Evolutionary conservation across 2,888 invertebrate genomes (phyloP).

Genomic region (Lithophane ornitopus): DNA sequence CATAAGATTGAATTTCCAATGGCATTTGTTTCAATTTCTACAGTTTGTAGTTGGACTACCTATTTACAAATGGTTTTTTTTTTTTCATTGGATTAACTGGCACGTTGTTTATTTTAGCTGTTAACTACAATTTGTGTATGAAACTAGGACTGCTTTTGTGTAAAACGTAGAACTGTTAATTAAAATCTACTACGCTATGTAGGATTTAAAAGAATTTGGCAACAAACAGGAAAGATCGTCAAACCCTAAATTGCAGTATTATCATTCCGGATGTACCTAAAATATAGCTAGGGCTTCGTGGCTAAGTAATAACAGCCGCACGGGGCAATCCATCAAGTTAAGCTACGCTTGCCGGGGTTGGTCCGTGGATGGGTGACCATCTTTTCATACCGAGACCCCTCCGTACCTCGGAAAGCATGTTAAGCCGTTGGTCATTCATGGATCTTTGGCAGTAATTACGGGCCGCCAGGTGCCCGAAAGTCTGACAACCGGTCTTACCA

Average conservation of each 20-base stretch:
- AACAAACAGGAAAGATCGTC: not conserved
- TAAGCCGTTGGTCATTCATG: no score
- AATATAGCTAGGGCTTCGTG: not conserved
- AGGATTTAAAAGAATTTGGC: conserved; percentile 23
- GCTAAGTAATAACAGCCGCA: no score
- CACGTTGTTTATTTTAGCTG: conserved; percentile 56
- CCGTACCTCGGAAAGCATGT: no score
- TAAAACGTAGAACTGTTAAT: conserved; percentile 38
- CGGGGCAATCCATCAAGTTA: no score
- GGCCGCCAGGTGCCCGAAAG: no score
- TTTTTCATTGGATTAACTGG: conserved; percentile 63
- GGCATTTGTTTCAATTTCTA: conserved; percentile 1
- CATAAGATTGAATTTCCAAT: conserved; percentile 49
- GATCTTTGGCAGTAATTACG: no score
- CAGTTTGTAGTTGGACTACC: conserved; percentile 26
- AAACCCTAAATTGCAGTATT: not conserved
- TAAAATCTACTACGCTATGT: conserved; percentile 17
- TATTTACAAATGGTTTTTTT: conserved; percentile 63
- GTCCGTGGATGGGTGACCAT: no score
- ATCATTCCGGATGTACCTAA: not conserved
- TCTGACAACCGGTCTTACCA: no score
- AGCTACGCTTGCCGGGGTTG: no score
- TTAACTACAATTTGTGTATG: conserved; percentile 40
- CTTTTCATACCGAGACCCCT: no score
- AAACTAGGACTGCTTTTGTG: conserved; percentile 49